Percentiles rank a stretch among this genome's conserved stretches.
These are phyloP conservation scores for Lagorchestes hirsutus DNA, from an alignment of 2,797 vertebrate genomes.

Conservation along the genomic window DNA sequence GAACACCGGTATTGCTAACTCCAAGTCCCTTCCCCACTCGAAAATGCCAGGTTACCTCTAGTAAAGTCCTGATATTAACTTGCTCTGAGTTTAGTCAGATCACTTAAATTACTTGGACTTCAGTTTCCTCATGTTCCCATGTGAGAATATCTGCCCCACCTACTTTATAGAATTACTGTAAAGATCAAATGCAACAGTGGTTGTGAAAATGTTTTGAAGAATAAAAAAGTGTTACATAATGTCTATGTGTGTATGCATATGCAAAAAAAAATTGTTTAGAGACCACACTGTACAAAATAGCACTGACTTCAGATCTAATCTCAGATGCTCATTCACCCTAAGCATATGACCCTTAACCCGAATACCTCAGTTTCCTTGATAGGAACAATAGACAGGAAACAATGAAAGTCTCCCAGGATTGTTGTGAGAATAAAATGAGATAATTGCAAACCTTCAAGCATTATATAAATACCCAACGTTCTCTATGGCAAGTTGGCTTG, in stretches of 20 bases:
- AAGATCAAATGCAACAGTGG: neutral
- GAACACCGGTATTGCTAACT: neutral
- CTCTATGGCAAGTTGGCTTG: neutral
- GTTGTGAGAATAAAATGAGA: neutral
- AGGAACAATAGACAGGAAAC: neutral
- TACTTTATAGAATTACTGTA: constrained; percentile 54
- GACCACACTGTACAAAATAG: neutral
- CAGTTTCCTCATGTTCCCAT: constrained; percentile 22
- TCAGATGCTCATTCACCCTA: neutral
- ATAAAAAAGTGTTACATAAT: constrained; percentile 28
- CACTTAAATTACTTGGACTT: constrained; percentile 26
- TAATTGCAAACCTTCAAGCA: neutral
- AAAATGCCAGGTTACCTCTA: neutral
- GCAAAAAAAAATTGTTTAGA: constrained; percentile 33
- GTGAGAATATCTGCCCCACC: constrained; percentile 28
- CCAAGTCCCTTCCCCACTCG: neutral
- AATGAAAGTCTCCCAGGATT: neutral
- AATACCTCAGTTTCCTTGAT: neutral
- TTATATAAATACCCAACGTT: constrained; percentile 5
- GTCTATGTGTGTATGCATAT: constrained; percentile 21
- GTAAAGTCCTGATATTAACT: constrained; percentile 24
- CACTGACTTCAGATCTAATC: neutral
- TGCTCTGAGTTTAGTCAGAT: constrained; percentile 30
- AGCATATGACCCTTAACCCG: neutral
- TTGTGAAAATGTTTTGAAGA: constrained; percentile 44